Evolutionary conservation across 2,113 vertebrate genomes (phyloP), one percentile per base, ranked within the genome.

Genomic region (Edolisoma coerulescens): DNA sequence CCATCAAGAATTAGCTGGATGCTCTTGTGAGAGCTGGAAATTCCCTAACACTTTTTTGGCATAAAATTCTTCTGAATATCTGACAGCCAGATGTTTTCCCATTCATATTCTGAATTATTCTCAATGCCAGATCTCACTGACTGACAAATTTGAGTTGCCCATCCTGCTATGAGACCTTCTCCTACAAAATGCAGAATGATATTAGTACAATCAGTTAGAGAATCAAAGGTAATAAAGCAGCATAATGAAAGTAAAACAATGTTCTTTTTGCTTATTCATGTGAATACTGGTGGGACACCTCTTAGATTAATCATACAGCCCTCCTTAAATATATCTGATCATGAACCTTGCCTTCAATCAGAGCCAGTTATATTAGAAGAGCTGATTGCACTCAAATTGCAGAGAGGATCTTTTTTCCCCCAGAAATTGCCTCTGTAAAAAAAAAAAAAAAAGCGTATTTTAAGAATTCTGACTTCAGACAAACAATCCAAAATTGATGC

Each of bases 401-500:
- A 44, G 41, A 70, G 74, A 30, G 47, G 30, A 17, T 47, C 35
- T 68, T 52, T 85, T 32, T 6, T 28, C 12, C 23, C 37, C 22
- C 60, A 84, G 79, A 93, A 90, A 86, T 63, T 59, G 16, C 9
- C 60, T 88, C 67, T 86, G 52, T 32, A 26, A 47, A 39, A 64
- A 83, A 92, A 93, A 90, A 28, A 94, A 91, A 83, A 85, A 22
- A 12, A 8, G 8, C 20, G 1, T 89, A 74, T 90, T 91, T 96
- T 88, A 93, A 89, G 89, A 95, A 61, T 57, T 87, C 67, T 87
- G 71, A 85, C 70, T 94, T 94, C 70, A 94, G 70, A 90, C 30
- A 88, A 89, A 95, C 91, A 95, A 77, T 69, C 57, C 56, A 41
- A 80, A 96, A 86, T 95, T 93, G 82, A 49, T 70, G 75, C 75